Evolutionary conservation across 2,797 vertebrate species (phyloP).

Genomic region (Tolypeutes matacus): DNA sequence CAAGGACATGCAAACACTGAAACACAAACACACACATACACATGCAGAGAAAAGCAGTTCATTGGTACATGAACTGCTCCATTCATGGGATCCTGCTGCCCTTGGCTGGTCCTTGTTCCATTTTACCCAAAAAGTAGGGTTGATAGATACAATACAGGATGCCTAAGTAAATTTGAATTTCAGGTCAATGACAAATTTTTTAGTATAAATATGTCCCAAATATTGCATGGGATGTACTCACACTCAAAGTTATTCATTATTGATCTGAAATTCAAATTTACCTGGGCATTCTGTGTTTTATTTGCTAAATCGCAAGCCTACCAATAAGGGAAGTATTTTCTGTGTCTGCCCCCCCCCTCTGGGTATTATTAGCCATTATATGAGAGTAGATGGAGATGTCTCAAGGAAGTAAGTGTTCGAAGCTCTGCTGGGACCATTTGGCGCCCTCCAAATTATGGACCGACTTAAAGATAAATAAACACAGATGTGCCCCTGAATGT

Average conservation of each 20-base stretch:
- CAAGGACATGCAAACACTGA: too few species aligned
- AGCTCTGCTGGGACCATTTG: conserved; percentile 19
- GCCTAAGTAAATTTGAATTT: background rate
- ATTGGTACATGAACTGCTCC: background rate
- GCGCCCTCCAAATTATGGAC: background rate
- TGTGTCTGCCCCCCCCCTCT: background rate
- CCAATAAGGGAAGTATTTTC: background rate
- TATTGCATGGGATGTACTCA: background rate
- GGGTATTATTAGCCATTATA: background rate
- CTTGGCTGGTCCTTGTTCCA: background rate
- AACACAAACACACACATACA: background rate
- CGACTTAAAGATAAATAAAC: conserved; percentile 56
- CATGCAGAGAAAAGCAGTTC: background rate
- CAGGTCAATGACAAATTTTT: too few species aligned
- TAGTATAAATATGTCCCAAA: background rate
- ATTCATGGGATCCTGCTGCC: background rate
- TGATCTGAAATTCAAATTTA: background rate
- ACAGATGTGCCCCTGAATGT: conserved; percentile 49
- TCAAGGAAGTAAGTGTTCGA: background rate
- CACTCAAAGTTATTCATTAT: background rate
- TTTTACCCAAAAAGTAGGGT: background rate
- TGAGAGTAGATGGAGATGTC: background rate
- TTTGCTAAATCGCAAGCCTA: background rate
- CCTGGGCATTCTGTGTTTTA: background rate
- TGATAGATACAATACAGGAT: background rate